Conservation (phyloP, 2,113 vertebrate genomes). For the Hystrix cristata region DNA sequence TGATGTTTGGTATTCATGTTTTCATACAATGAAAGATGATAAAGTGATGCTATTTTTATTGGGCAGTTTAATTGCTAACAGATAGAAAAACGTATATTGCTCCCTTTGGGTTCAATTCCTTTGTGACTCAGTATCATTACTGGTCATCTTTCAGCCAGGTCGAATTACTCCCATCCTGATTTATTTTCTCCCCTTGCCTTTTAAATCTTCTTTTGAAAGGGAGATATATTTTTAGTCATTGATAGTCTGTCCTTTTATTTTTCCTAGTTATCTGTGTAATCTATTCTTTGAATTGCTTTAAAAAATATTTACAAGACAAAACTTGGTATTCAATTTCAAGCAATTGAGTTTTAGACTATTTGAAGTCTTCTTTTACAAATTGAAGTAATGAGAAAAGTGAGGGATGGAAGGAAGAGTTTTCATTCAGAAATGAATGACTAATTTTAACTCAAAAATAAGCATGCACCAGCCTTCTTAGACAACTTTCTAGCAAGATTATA, state of each 20-base stretch:
- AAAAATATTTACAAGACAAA: neutral
- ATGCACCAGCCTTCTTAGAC: neutral
- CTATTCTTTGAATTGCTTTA: neutral
- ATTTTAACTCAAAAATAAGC: neutral
- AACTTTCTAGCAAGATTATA: neutral
- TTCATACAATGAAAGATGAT: conserved; percentile 78
- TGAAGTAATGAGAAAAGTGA: neutral
- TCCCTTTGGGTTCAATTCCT: conserved; percentile 29
- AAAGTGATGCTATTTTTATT: conserved; percentile 59
- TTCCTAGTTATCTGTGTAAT: neutral
- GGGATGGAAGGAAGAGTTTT: neutral
- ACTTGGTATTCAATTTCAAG: neutral
- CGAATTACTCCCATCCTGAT: neutral
- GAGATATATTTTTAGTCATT: neutral
- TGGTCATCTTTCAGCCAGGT: neutral
- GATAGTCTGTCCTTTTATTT: neutral
- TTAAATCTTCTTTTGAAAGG: neutral
- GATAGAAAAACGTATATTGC: conserved; percentile 22
- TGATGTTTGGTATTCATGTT: conserved; percentile 52
- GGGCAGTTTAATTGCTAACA: neutral
- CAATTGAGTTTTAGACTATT: neutral
- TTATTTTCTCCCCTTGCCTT: neutral
- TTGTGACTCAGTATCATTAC: neutral
- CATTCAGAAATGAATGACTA: neutral
- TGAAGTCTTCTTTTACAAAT: neutral